These are phyloP conservation scores for Forpus xanthops DNA, from an alignment of 2,797 vertebrate species.

Conservation along the genomic window DNA sequence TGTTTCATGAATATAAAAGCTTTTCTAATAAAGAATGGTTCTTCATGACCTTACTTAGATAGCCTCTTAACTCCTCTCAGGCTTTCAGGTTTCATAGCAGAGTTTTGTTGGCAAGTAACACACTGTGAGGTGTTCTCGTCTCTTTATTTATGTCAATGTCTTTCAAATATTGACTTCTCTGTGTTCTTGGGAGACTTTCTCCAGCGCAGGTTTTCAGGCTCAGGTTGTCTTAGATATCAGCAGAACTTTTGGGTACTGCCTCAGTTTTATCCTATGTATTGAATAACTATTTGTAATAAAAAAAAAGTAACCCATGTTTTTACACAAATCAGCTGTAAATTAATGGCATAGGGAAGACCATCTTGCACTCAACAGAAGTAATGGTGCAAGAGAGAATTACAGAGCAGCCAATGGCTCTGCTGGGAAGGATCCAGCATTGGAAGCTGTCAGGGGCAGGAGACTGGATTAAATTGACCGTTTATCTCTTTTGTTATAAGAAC, in stretches of 20 bases:
- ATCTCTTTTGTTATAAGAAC: not conserved
- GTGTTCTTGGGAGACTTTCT: not conserved
- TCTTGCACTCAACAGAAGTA: not conserved
- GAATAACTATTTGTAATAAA: not conserved
- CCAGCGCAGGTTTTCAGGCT: not conserved
- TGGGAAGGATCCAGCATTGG: not conserved
- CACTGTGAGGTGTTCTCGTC: fast-evolving
- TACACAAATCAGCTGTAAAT: not conserved
- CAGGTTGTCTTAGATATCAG: not conserved
- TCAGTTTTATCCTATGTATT: not conserved
- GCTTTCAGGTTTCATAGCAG: not conserved
- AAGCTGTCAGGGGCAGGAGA: not conserved
- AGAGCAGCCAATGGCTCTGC: not conserved
- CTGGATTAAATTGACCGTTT: not conserved
- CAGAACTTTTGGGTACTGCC: not conserved
- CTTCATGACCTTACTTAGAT: not conserved
- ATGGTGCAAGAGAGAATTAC: not conserved
- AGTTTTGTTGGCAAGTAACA: not conserved
- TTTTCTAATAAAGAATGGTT: not conserved
- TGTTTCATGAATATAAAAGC: not conserved
- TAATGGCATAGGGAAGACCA: not conserved
- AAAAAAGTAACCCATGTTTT: not conserved
- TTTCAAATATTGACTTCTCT: not conserved
- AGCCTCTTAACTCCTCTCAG: not conserved
- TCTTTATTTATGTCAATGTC: not conserved